Percentiles rank a stretch among this genome's conserved stretches.
These are phyloP conservation scores for Panagrolaimus sp. DNA, from an alignment of 1,140 invertebrate genomes.

Conservation along the genomic window DNA sequence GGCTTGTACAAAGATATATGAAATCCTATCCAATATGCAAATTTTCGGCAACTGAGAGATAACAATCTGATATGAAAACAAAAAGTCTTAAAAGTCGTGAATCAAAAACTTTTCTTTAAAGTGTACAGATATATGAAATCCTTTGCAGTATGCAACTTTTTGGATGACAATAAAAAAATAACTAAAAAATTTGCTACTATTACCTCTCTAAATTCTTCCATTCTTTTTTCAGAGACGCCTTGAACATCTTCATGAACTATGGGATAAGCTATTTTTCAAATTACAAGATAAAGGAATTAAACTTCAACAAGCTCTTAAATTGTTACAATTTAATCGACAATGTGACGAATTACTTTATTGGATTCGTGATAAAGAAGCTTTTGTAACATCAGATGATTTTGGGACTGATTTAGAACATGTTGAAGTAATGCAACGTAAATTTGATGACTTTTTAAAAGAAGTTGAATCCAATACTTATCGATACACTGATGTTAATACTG, in stretches of 20 bases:
- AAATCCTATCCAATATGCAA: too few species aligned
- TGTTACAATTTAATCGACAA: conserved; percentile 91
- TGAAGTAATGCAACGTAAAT: conserved; percentile 94
- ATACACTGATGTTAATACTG: conserved; percentile 86
- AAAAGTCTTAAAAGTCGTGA: too few species aligned
- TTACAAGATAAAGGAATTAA: conserved; percentile 82
- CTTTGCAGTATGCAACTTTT: too few species aligned
- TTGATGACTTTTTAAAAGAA: conserved; percentile 94
- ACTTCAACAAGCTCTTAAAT: conserved; percentile 88
- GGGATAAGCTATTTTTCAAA: conserved; percentile 84
- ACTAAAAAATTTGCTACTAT: too few species aligned
- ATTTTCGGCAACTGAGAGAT: too few species aligned
- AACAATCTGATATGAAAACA: too few species aligned
- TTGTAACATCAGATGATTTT: conserved; percentile 92
- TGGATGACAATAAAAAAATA: too few species aligned
- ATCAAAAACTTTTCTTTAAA: too few species aligned
- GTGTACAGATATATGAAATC: too few species aligned
- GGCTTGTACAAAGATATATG: too few species aligned
- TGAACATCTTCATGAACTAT: conserved; percentile 83
- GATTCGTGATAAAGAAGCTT: conserved; percentile 91
- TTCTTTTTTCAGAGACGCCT: conserved; percentile 59
- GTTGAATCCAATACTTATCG: conserved; percentile 68
- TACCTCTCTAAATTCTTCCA: too few species aligned
- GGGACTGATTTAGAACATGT: conserved; percentile 96
- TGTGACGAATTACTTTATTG: conserved; percentile 99